Base-by-base conservation (phyloP, 92 coral and sea anemone genomes). In the Parazoanthus atlanticus region DNA sequence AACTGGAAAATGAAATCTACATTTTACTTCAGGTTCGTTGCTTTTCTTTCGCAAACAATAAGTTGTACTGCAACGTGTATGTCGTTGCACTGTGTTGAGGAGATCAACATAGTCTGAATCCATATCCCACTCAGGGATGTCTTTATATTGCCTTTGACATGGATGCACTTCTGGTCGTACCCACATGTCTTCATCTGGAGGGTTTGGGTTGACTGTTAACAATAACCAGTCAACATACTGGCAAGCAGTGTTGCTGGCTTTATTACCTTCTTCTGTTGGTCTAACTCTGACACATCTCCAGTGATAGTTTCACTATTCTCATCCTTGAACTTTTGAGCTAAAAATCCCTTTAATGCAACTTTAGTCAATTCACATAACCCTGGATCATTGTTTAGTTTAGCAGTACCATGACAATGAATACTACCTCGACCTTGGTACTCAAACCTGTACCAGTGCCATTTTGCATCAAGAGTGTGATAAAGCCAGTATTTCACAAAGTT, bases 1-100 rank as follows among this genome's bases (percentile, higher is more conserved):
- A 54, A 88, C 29, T 80, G 93, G 95, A 78, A 91, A 93, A 74
- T 86, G 74, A 69, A 93, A 93, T 56, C 92, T 82, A 78, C 95
- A 88, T 85, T 90, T 86, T 9, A 88, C 65, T 4, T 91, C 88
- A 6, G 73, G 30, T 31, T 72, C 76, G 13, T 72, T 72, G 36
- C 76, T 30, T 30, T 72, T 72, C 41, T 72, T 72, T 49, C 56
- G 56, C 13, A 49, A 49, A 49, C 56, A 49, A 49, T 49, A 49
- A 49, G 7, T 49, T 49, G 33, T 30, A 26, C 38, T 30, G 33
- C 75, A 70, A 28, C 34, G 75, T 70, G 75, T 70, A 70, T 70
- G 75, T 43, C 49, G 49, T 43, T 43, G 49, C 49, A 43, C 49
- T 43, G 49, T 43, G 49, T 43, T 43, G 49, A 70, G 75, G 28